phyloP scores from a whole-genome alignment of 2,797 vertebrate species.

The Cirrhinus molitorella region DNA sequence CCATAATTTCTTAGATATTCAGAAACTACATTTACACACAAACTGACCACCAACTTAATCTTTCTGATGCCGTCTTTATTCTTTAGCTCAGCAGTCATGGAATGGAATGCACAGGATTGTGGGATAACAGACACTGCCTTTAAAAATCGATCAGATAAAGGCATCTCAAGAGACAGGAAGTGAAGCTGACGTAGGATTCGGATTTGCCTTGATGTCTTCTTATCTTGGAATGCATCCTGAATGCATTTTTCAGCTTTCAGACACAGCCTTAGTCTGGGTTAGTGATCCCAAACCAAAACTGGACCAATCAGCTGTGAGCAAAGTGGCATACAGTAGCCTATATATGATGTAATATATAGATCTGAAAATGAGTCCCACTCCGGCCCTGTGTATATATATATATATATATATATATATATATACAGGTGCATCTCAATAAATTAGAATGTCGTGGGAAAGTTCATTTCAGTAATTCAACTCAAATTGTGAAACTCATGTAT shows the following conservation, averaged over 20 bases:
- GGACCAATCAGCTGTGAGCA: too few species aligned
- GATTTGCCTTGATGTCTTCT: not conserved
- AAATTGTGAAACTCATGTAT: too few species aligned
- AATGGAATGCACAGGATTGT: not conserved
- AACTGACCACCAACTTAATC: not conserved
- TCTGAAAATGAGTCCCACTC: too few species aligned
- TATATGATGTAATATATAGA: too few species aligned
- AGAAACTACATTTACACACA: not conserved
- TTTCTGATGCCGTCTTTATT: not conserved
- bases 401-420: too few species aligned
- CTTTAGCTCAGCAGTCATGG: not conserved
- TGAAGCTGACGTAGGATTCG: not conserved
- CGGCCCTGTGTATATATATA: too few species aligned
- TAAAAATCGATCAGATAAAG: not conserved
- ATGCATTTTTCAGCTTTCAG: not conserved
- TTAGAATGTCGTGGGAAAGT: too few species aligned
- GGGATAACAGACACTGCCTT: not conserved
- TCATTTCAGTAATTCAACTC: too few species aligned
- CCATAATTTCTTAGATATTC: too few species aligned
- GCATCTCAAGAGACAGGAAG: not conserved
- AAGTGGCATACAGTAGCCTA: too few species aligned
- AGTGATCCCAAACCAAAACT: too few species aligned
- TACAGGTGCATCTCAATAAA: too few species aligned
- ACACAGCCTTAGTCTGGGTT: not conserved
- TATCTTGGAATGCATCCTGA: not conserved